A percentile compares a stretch with the other conserved stretches of the same genome.
These are phyloP conservation scores for Tineola bisselliella DNA, from an alignment of 2,888 invertebrate species.

Conservation along the genomic window DNA sequence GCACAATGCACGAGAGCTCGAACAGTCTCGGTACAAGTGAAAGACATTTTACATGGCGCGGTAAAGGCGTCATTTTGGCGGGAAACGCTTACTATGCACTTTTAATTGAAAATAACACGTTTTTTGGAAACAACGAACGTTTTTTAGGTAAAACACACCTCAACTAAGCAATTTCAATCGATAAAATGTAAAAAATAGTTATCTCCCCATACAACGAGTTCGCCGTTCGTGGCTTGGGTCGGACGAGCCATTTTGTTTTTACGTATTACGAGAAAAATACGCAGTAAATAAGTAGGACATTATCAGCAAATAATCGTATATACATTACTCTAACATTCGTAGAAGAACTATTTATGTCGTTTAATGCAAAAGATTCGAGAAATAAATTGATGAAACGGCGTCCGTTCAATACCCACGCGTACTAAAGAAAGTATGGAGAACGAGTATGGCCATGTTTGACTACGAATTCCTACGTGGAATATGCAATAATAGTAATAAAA, in stretches of 20 bases:
- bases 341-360: conserved; percentile 57
- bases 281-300: conserved; percentile 57
- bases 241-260: conserved; percentile 69
- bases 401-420: conserved; percentile 62
- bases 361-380: conserved; percentile 61
- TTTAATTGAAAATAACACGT: conserved; percentile 17
- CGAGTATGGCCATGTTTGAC: conserved; percentile 66
- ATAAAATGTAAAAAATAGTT: conserved; percentile 29
- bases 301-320: conserved; percentile 53
- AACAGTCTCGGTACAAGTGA: not conserved
- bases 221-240: conserved; percentile 64
- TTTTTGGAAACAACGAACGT: conserved; percentile 18
- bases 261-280: conserved; percentile 64
- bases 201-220: conserved; percentile 62
- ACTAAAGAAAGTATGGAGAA: conserved; percentile 59
- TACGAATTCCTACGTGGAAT: conserved; percentile 65
- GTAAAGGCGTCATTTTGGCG: conserved; percentile 62
- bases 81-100: conserved; percentile 45
- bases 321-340: conserved; percentile 52
- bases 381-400: conserved; percentile 63
- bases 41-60: conserved; percentile 27
- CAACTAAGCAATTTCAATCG: conserved; percentile 12
- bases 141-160: conserved; percentile 16
- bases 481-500: conserved; percentile 42
- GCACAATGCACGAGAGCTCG: conserved; percentile 12